Evolutionary conservation across 2,888 invertebrate species (phyloP).

Genomic region (Pachydiplax longipennis): DNA sequence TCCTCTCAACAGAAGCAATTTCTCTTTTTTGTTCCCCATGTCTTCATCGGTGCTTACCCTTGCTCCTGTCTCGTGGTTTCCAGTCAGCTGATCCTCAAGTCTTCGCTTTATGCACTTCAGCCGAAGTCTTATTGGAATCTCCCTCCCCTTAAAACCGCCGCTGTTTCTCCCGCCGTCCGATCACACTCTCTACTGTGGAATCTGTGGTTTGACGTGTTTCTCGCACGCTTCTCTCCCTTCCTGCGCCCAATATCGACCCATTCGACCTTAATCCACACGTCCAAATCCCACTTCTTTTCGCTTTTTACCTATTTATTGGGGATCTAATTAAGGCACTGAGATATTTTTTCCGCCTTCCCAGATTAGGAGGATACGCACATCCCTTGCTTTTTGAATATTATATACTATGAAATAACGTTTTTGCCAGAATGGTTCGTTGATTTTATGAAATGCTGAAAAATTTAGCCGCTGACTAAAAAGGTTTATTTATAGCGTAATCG

Average conservation of each 20-base stretch:
- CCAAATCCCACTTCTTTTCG: background rate
- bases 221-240: background rate
- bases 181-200: background rate
- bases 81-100: background rate
- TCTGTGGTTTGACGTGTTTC: constrained; percentile 19
- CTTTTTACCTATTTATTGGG: too few relatives aligned
- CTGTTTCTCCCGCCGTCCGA: background rate
- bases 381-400: too few relatives aligned
- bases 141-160: background rate
- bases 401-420: too few relatives aligned
- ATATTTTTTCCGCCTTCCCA: too few relatives aligned
- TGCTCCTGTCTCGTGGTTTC: background rate
- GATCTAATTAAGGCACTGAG: too few relatives aligned
- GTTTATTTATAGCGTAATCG: too few relatives aligned
- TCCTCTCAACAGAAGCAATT: constrained; percentile 29
- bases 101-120: background rate
- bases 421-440: too few relatives aligned
- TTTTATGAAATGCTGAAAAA: too few relatives aligned
- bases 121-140: constrained; percentile 23
- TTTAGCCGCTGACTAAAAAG: too few relatives aligned
- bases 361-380: too few relatives aligned
- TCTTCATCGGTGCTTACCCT: background rate
- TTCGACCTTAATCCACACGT: background rate
- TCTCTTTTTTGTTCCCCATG: background rate
- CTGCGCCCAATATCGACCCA: background rate